Evolutionary conservation across 2,888 invertebrate genomes (phyloP).

Genomic region (Sialis lutaria): DNA sequence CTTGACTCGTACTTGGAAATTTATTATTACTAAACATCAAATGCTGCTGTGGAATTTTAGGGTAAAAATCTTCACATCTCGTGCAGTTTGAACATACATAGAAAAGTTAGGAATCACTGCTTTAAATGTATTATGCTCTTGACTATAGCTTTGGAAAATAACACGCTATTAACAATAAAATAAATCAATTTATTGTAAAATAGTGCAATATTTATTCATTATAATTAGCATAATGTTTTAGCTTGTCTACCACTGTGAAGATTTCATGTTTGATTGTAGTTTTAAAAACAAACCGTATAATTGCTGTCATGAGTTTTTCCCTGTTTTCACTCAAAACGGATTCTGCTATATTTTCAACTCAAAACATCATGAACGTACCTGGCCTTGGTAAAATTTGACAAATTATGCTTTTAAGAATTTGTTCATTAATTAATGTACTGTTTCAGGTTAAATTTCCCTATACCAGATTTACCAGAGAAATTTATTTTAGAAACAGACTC

Average conservation of each 20-base stretch:
- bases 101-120: too few relatives aligned
- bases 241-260: slow-evolving; percentile 42
- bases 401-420: slow-evolving; percentile 18
- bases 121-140: too few relatives aligned
- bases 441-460: neutral
- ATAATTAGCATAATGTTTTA: slow-evolving; percentile 14
- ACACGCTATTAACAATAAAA: too few relatives aligned
- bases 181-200: too few relatives aligned
- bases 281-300: slow-evolving; percentile 47
- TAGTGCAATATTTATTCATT: neutral
- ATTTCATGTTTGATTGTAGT: slow-evolving; percentile 39
- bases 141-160: too few relatives aligned
- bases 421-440: slow-evolving; percentile 14
- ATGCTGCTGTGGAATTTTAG: too few relatives aligned
- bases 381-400: slow-evolving; percentile 30
- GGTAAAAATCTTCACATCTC: too few relatives aligned
- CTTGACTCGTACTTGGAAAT: too few relatives aligned
- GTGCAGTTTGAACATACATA: too few relatives aligned
- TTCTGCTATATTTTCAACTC: slow-evolving; percentile 59
- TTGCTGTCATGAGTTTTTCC: slow-evolving; percentile 46
- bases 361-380: slow-evolving; percentile 33
- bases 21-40: too few relatives aligned
- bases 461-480: slow-evolving; percentile 26
- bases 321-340: slow-evolving; percentile 59
- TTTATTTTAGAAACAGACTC: slow-evolving; percentile 48